Evolutionary conservation across 2,113 vertebrate species (phyloP).

Genomic region (Semicossyphus pulcher): DNA sequence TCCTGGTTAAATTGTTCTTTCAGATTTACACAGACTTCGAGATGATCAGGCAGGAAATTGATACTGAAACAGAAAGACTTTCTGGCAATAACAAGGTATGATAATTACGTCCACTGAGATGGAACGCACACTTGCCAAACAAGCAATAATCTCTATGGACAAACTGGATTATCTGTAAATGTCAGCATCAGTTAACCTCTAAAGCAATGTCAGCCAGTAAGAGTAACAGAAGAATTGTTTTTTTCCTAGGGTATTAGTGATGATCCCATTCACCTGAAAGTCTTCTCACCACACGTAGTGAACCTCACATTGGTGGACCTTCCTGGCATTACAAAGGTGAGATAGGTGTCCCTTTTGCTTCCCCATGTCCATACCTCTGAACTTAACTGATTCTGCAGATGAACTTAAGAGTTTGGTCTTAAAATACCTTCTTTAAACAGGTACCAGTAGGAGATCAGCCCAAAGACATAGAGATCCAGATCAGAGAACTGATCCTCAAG

Average conservation of each 20-base stretch:
- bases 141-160: neutral
- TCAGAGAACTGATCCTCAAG: slow-evolving; percentile 93
- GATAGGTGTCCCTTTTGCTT: neutral
- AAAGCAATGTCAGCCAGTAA: neutral
- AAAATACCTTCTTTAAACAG: slow-evolving; percentile 75
- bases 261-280: slow-evolving; percentile 97
- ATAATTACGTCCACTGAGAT: neutral
- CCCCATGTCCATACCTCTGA: neutral
- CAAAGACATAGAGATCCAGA: slow-evolving; percentile 97
- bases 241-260: slow-evolving; percentile 91
- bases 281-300: slow-evolving; percentile 96
- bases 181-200: neutral
- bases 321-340: slow-evolving; percentile 97
- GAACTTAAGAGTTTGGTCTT: neutral
- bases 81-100: slow-evolving; percentile 97
- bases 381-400: neutral
- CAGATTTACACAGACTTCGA: slow-evolving; percentile 96
- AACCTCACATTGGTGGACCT: slow-evolving; percentile 98
- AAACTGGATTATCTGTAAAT: neutral
- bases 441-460: slow-evolving; percentile 98
- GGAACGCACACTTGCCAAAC: neutral
- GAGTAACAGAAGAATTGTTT: neutral
- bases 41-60: slow-evolving; percentile 97
- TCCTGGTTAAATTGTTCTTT: slow-evolving; percentile 34
- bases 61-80: slow-evolving; percentile 95